phyloP scores from a whole-genome alignment of 2,888 invertebrate species.

The Arenicola marina region DNA sequence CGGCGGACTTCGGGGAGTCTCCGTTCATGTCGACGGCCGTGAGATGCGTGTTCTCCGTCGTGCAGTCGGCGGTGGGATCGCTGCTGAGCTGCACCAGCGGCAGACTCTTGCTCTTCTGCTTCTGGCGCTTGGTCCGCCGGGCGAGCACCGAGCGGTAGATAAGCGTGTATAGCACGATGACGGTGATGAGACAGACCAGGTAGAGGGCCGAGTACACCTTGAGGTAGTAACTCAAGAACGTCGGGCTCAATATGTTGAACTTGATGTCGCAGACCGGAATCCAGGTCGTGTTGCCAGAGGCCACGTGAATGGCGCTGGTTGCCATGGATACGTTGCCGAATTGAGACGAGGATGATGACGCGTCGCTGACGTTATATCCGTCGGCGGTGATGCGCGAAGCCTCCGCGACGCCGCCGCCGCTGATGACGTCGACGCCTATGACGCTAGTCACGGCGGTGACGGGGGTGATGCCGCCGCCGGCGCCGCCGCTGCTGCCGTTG shows the following conservation, averaged over 20 bases:
- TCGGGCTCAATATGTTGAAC: conserved; percentile 34
- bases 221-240: conserved; percentile 45
- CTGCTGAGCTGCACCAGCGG: conserved; percentile 15
- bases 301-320: background rate
- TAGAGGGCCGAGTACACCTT: conserved; percentile 53
- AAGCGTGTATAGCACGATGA: conserved; percentile 54
- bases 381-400: background rate
- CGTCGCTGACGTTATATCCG: background rate
- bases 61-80: conserved; percentile 15
- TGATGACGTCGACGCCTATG: background rate
- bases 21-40: conserved; percentile 20
- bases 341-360: no score
- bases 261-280: conserved; percentile 36
- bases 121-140: conserved; percentile 28
- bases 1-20: background rate
- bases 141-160: conserved; percentile 52
- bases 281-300: background rate
- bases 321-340: no score
- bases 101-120: conserved; percentile 28
- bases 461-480: background rate
- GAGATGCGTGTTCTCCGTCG: conserved; percentile 31
- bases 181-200: conserved; percentile 51
- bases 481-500: background rate
- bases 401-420: background rate
- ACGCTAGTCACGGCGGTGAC: background rate